These are phyloP conservation scores for Oncorhynchus kisutch DNA, from an alignment of 2,113 vertebrate genomes.

Conservation along the genomic window DNA sequence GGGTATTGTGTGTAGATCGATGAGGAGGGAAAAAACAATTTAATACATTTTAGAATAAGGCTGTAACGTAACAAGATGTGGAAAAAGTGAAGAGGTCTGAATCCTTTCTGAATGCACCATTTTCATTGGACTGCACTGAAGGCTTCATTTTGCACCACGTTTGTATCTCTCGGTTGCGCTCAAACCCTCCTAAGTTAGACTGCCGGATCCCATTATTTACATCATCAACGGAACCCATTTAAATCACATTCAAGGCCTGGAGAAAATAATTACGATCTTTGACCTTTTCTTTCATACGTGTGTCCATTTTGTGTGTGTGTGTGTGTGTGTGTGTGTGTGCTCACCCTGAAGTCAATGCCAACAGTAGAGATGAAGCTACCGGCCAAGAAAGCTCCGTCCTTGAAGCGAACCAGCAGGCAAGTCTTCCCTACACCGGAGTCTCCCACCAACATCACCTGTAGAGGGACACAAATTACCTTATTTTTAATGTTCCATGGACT, in stretches of 20 bases:
- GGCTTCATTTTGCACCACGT: too few species aligned
- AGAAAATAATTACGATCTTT: too few species aligned
- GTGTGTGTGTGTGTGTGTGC: constrained; percentile 24
- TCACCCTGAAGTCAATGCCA: constrained; percentile 94
- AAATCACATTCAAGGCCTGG: background rate
- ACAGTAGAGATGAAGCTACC: constrained; percentile 97
- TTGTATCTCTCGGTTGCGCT: too few species aligned
- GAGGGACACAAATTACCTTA: background rate
- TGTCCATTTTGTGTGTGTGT: background rate
- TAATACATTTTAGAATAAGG: too few species aligned
- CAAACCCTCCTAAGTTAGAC: too few species aligned
- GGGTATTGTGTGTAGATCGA: too few species aligned
- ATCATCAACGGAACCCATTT: background rate
- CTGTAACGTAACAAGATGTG: too few species aligned
- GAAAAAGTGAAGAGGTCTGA: too few species aligned
- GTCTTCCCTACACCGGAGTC: constrained; percentile 85
- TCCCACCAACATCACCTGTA: constrained; percentile 93
- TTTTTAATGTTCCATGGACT: background rate
- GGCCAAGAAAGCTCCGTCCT: constrained; percentile 92
- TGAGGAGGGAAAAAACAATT: too few species aligned
- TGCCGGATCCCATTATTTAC: background rate
- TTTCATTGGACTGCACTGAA: too few species aligned
- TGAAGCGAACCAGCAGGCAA: constrained; percentile 89
- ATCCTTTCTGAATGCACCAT: too few species aligned
- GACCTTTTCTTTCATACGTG: too few species aligned